These are phyloP conservation scores for human DNA, from an alignment of 2,113 vertebrate species.

Conservation along the genomic window GRCh38 chrX:16058501-16059000, in stretches of 20 bases:
- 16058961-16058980: neutral
- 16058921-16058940: neutral
- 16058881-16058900: neutral
- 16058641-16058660: neutral
- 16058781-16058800: neutral
- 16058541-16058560: neutral
- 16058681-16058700: neutral
- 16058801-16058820: neutral
- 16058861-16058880: neutral
- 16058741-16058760: neutral
- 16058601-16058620: neutral
- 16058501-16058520: neutral
- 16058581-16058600: neutral
- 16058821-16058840: neutral
- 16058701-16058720: neutral
- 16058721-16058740: neutral
- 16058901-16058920: neutral
- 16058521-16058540: neutral
- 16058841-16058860: neutral
- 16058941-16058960: neutral
- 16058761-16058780: neutral
- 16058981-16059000: neutral
- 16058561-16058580: neutral
- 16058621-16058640: neutral
- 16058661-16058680: neutral